These are phyloP conservation scores for Leptinotarsa lineolata DNA, from an alignment of 1,140 invertebrate genomes.

Conservation along the genomic window DNA sequence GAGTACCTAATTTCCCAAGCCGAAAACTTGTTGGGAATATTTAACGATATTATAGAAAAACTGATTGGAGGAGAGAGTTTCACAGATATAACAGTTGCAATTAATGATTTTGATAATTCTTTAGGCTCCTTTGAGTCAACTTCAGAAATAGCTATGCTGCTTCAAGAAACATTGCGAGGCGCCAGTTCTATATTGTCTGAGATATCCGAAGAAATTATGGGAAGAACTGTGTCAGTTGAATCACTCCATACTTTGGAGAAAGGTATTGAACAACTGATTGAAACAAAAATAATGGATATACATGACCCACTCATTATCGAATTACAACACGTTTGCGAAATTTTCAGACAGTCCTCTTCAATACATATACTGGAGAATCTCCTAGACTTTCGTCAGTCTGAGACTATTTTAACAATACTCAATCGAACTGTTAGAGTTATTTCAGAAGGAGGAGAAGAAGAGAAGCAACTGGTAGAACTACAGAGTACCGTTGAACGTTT, in stretches of 20 bases:
- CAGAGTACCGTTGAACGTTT: neutral
- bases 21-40: neutral
- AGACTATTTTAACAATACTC: neutral
- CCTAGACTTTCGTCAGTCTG: neutral
- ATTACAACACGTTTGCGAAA: neutral
- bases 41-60: conserved; percentile 1
- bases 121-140: neutral
- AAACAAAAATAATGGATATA: neutral
- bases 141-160: neutral
- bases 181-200: neutral
- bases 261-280: neutral
- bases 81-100: neutral
- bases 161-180: neutral
- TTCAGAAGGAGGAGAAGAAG: neutral
- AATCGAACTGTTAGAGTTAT: neutral
- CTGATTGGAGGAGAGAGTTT: neutral
- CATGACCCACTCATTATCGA: neutral
- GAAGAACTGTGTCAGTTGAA: neutral
- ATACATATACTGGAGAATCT: neutral
- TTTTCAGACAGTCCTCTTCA: neutral
- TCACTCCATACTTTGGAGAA: neutral
- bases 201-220: neutral
- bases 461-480: neutral
- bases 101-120: neutral
- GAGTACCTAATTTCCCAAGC: neutral